Percentiles rank a stretch among this genome's conserved stretches.
Evolutionary conservation across 2,888 invertebrate genomes (phyloP).

Genomic region (Hyposoter didymator): DNA sequence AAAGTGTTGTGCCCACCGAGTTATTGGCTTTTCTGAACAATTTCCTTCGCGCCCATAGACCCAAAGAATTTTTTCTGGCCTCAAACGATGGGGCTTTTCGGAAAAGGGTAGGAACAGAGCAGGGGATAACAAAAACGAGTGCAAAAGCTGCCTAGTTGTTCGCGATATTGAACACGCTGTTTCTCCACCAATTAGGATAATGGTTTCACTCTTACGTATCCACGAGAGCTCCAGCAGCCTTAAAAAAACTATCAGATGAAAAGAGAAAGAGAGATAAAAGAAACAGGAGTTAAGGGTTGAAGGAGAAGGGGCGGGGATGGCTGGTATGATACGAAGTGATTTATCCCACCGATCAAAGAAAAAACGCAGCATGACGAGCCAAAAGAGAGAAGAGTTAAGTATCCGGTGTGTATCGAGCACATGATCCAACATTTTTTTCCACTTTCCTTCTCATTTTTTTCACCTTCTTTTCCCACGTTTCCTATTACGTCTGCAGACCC

Average conservation of each 20-base stretch:
- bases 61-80: not conserved
- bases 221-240: conserved; percentile 17
- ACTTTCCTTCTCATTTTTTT: not conserved
- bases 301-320: not conserved
- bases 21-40: not conserved
- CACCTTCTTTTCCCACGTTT: not conserved
- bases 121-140: not conserved
- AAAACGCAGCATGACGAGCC: conserved; percentile 36
- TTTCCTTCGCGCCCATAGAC: not conserved
- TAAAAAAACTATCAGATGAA: conserved; percentile 31
- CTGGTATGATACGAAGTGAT: conserved; percentile 36
- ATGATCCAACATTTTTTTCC: conserved; percentile 10
- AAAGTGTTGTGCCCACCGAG: not conserved
- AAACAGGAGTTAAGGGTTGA: not conserved
- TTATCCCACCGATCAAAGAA: conserved; percentile 62
- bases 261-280: not conserved
- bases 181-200: conserved; percentile 76
- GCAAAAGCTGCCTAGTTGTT: conserved; percentile 10
- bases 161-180: conserved; percentile 72
- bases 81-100: not conserved
- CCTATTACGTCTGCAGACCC: not conserved
- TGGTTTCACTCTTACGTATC: conserved; percentile 70
- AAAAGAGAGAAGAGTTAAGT: conserved; percentile 16
- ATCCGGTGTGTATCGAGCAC: conserved; percentile 9
- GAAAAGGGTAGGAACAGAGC: not conserved